Conservation (phyloP, 2,113 vertebrate genomes). For the Haemorhous mexicanus region DNA sequence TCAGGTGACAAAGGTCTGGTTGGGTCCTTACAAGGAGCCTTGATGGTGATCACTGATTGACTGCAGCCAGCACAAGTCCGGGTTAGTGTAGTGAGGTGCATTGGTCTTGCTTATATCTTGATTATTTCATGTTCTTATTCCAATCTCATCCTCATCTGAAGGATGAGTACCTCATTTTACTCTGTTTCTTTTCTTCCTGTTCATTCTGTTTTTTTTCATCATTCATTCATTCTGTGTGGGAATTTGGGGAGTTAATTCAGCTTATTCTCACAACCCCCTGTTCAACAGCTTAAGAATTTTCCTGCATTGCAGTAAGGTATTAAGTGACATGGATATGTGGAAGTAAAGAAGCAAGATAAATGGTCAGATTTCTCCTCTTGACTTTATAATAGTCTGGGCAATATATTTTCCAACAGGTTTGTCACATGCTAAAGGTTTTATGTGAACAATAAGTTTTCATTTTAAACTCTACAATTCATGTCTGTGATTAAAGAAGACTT, state of each 20-base stretch:
- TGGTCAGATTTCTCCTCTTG: background rate
- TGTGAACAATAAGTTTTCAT: background rate
- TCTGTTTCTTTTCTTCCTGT: background rate
- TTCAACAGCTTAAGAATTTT: constrained; percentile 14
- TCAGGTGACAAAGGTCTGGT: background rate
- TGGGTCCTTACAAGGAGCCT: background rate
- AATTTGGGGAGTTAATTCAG: constrained; percentile 5
- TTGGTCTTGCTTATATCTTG: background rate
- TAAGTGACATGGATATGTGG: background rate
- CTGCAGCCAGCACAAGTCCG: background rate
- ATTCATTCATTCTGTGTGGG: background rate
- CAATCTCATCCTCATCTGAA: background rate
- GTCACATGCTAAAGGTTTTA: background rate
- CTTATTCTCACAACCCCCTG: background rate
- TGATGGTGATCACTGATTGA: background rate
- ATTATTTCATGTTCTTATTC: background rate
- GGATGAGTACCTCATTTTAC: background rate
- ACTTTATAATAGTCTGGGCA: background rate
- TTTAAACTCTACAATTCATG: background rate
- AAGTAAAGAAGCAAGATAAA: constrained; percentile 13
- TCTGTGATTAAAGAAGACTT: background rate
- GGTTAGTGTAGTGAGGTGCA: background rate
- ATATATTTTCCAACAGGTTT: background rate
- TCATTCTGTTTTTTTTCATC: background rate
- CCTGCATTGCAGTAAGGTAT: background rate